Evolutionary conservation across 2,888 invertebrate species (phyloP).

Genomic region (Notocelia uddmanniana): DNA sequence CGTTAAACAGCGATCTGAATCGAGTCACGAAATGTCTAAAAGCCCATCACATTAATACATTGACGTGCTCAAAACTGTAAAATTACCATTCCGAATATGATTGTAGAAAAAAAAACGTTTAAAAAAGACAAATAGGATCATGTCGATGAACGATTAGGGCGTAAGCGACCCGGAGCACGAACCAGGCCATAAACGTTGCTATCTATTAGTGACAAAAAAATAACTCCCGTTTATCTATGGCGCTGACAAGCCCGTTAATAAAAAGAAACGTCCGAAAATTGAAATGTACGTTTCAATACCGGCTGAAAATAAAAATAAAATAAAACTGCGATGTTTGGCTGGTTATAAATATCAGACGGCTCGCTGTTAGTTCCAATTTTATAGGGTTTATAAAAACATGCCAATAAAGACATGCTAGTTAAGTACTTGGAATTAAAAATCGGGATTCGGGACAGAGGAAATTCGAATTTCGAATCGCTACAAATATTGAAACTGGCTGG

Average conservation of each 20-base stretch:
- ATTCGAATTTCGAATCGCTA: slow-evolving; percentile 20
- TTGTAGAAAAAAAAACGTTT: slow-evolving; percentile 64
- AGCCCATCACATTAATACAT: slow-evolving; percentile 78
- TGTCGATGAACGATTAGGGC: slow-evolving; percentile 66
- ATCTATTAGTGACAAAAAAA: slow-evolving; percentile 40
- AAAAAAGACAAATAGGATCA: slow-evolving; percentile 64
- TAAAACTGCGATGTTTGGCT: not conserved
- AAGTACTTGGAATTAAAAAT: not conserved
- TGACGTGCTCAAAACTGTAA: slow-evolving; percentile 84
- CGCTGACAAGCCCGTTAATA: slow-evolving; percentile 29
- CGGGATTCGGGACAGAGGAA: not conserved
- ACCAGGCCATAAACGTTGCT: slow-evolving; percentile 56
- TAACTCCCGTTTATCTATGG: slow-evolving; percentile 28
- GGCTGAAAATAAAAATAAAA: not conserved
- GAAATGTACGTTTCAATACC: not conserved
- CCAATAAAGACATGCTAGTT: not conserved
- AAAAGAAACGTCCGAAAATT: slow-evolving; percentile 23
- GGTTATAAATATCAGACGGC: not conserved
- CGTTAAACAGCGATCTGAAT: slow-evolving; percentile 55
- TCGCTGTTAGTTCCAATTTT: slow-evolving; percentile 3
- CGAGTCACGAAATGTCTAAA: slow-evolving; percentile 76
- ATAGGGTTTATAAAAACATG: not conserved
- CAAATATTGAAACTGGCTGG: slow-evolving; percentile 26
- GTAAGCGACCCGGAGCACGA: slow-evolving; percentile 66
- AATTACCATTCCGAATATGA: slow-evolving; percentile 78